A percentile compares a stretch with the other conserved stretches of the same genome.
phyloP scores from a whole-genome alignment of 1,140 invertebrate species.

The Dendroctonus ponderosae region DNA sequence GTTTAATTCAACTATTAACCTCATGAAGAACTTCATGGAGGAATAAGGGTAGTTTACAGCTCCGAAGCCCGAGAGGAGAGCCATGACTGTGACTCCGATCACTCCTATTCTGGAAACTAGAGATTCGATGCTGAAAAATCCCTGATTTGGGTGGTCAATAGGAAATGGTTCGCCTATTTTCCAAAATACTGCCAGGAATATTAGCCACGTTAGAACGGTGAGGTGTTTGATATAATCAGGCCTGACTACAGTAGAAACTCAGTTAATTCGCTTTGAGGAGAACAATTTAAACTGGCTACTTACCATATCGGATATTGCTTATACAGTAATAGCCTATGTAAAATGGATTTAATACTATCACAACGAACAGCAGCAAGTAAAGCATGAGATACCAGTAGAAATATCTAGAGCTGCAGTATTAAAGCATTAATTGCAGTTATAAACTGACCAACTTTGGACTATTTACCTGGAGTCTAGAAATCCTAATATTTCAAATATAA shows the following conservation, averaged over 20 bases:
- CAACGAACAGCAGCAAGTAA: conserved; percentile 88
- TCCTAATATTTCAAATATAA: conserved; percentile 99
- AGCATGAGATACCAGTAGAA: conserved; percentile 95
- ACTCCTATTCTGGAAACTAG: conserved; percentile 94
- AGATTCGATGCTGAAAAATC: conserved; percentile 92
- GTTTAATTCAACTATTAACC: conserved; percentile 53
- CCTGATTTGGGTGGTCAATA: conserved; percentile 91
- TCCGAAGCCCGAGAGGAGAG: conserved; percentile 97
- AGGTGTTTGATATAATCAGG: conserved; percentile 75
- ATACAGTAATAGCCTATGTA: conserved; percentile 96
- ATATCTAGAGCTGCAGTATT: conserved; percentile 77
- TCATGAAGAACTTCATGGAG: conserved; percentile 98
- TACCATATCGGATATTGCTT: conserved; percentile 87
- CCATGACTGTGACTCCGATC: conserved; percentile 99
- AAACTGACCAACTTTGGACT: background rate
- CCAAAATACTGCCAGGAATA: conserved; percentile 97
- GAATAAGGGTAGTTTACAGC: conserved; percentile 99
- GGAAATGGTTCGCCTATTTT: conserved; percentile 99
- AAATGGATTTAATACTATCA: conserved; percentile 95
- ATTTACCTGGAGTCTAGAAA: conserved; percentile 70
- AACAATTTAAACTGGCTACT: conserved; percentile 47
- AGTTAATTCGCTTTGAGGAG: no score
- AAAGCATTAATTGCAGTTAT: conserved; percentile 43
- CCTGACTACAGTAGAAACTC: conserved; percentile 65
- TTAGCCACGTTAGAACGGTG: conserved; percentile 82